These are phyloP conservation scores for Rhinichthys klamathensis DNA, from an alignment of 2,113 vertebrate species.

Conservation along the genomic window DNA sequence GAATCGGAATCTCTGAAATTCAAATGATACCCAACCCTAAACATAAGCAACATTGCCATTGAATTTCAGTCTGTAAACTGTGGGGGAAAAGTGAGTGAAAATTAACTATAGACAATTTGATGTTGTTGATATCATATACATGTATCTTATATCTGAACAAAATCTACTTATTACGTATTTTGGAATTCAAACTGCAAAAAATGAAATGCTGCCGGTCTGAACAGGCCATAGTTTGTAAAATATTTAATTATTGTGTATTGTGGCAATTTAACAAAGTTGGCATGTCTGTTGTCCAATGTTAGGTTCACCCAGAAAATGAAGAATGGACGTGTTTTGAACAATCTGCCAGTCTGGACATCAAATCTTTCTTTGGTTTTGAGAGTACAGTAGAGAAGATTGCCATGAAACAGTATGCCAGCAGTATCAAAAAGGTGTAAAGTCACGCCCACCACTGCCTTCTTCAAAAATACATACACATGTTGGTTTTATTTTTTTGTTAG, in stretches of 20 bases:
- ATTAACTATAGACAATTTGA: too few species aligned
- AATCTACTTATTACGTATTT: not conserved
- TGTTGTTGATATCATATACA: too few species aligned
- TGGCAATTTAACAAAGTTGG: conserved; percentile 22
- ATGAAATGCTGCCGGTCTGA: not conserved
- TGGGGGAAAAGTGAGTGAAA: too few species aligned
- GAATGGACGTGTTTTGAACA: conserved; percentile 99
- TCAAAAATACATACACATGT: not conserved
- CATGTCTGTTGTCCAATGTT: not conserved
- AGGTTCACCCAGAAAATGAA: conserved; percentile 98
- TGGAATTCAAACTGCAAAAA: too few species aligned
- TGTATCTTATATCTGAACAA: too few species aligned
- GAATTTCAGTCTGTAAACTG: too few species aligned
- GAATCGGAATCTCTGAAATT: too few species aligned
- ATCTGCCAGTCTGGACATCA: conserved; percentile 95
- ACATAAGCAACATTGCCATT: too few species aligned
- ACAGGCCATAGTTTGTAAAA: not conserved
- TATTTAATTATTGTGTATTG: not conserved
- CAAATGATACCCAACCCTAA: too few species aligned
- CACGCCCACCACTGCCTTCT: not conserved
- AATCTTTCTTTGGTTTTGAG: conserved; percentile 98
- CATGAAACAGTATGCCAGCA: conserved; percentile 99
- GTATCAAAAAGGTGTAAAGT: conserved; percentile 92
- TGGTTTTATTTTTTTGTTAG: not conserved
- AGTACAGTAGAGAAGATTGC: conserved; percentile 98